Percentiles rank a stretch among this genome's conserved stretches.
Evolutionary conservation across 2,888 invertebrate species (phyloP).

Genomic region (Athalia cordata): DNA sequence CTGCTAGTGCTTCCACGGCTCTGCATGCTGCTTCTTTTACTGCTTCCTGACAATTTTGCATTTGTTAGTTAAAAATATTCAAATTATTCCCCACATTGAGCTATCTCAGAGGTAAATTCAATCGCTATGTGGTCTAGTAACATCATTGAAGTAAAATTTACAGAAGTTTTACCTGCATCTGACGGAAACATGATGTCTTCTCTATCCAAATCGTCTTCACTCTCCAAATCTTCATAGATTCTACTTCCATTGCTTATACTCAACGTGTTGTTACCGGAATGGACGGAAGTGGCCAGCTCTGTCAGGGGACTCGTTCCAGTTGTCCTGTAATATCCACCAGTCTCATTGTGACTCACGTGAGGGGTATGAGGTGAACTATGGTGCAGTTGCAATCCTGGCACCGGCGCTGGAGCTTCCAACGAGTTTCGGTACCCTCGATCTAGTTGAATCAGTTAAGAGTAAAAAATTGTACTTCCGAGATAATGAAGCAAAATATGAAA

Average conservation of each 20-base stretch:
- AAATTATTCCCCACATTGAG: constrained; percentile 14
- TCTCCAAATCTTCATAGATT: constrained; percentile 89
- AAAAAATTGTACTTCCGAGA: background rate
- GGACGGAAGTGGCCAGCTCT: constrained; percentile 73
- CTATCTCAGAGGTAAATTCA: background rate
- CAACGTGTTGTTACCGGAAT: constrained; percentile 75
- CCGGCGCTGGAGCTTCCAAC: constrained; percentile 65
- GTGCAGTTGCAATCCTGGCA: constrained; percentile 66
- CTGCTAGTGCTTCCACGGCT: constrained; percentile 94
- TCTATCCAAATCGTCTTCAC: constrained; percentile 91
- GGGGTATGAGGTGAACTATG: constrained; percentile 63
- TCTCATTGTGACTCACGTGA: constrained; percentile 59
- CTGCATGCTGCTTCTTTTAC: constrained; percentile 93
- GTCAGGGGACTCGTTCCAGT: constrained; percentile 79
- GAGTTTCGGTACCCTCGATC: constrained; percentile 69
- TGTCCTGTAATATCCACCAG: constrained; percentile 75
- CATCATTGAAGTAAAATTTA: background rate
- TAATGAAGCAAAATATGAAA: background rate
- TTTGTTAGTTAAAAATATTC: constrained; percentile 74
- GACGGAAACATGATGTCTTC: constrained; percentile 90
- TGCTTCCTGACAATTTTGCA: constrained; percentile 85
- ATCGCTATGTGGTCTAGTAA: background rate
- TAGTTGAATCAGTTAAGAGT: constrained; percentile 32
- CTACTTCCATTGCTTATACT: constrained; percentile 80
- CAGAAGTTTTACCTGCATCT: constrained; percentile 78